A percentile compares a stretch with the other conserved stretches of the same genome.
Evolutionary conservation across 2,888 invertebrate genomes (phyloP).

Genomic region (Morinoia aosen): DNA sequence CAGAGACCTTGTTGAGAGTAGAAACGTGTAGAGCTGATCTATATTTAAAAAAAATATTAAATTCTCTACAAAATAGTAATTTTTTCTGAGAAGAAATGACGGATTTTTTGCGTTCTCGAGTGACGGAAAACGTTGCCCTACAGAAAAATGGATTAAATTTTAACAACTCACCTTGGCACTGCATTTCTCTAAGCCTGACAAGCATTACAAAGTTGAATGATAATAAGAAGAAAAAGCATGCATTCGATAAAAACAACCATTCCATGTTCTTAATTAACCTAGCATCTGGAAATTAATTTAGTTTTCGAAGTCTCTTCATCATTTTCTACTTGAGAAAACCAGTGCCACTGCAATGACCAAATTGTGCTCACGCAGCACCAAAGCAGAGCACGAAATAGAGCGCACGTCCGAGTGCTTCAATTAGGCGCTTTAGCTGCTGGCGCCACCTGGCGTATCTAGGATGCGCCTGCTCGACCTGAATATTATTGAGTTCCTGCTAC

Average conservation of each 20-base stretch:
- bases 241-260: not conserved
- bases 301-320: not conserved
- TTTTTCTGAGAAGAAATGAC: no score
- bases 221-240: no score
- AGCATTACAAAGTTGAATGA: no score
- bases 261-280: not conserved
- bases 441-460: not conserved
- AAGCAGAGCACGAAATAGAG: not conserved
- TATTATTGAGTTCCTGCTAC: not conserved
- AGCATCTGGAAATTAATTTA: not conserved
- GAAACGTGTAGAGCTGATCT: no score
- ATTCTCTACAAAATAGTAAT: no score
- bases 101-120: no score
- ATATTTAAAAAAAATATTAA: no score
- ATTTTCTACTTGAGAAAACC: not conserved
- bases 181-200: no score
- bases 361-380: not conserved
- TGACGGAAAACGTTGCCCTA: no score
- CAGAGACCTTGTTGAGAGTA: no score
- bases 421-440: not conserved
- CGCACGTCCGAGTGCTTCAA: constrained; percentile 2
- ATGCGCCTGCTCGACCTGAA: constrained; percentile 1
- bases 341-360: not conserved
- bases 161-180: no score
- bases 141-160: no score